Base-by-base conservation (phyloP, 2,888 invertebrate genomes). In the Spodoptera picta region DNA sequence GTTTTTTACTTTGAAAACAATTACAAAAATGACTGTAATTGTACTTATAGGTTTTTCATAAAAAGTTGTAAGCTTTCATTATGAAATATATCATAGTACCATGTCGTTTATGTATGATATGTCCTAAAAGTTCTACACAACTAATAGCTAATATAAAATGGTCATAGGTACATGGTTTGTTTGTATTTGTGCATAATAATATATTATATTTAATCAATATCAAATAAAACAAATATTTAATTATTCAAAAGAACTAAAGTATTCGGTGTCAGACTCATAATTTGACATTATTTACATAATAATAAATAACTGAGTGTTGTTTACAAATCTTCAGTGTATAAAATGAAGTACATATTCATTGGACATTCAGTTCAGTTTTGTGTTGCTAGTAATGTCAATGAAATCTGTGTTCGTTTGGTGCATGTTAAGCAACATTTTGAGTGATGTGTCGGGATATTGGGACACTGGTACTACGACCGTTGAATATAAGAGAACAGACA, bases 271-370 rank as follows among this genome's bases (percentile, higher is more conserved):
- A 49, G 31, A 7, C 3, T 14, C 41, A 4, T 12, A 27, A 48
- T 48, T n/a, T 48, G 6, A 6, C 3, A 24, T 23, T 24, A 43
- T 52, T 43, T 43, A 52, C 43, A 12, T 14, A 54, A 44, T 43
- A 9, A 23, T 31, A 31, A 41, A 27, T 49, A 36, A 41, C 45
- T 11, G 11, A 44, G 3, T 1, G 7, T 31, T 24, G 41, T 64
- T 67, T 55, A 69, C 50, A 63, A 57, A 69, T 6, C 41, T 54
- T 54, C 27, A n/a, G 12, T 12, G 4, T 2, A 12, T 69, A 63
- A 64, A 69, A 54, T 19, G 19, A 27, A 50, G 31, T 0, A 11
- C 42, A 31, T 42, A 23, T 0, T 27, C 0, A 10, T n/a, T 7
- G 7, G 27, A n/a, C 46, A 63, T 47, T 46, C 6, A 36, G 36